Conservation (phyloP, 2,113 vertebrate species). For the Strix aluco region DNA sequence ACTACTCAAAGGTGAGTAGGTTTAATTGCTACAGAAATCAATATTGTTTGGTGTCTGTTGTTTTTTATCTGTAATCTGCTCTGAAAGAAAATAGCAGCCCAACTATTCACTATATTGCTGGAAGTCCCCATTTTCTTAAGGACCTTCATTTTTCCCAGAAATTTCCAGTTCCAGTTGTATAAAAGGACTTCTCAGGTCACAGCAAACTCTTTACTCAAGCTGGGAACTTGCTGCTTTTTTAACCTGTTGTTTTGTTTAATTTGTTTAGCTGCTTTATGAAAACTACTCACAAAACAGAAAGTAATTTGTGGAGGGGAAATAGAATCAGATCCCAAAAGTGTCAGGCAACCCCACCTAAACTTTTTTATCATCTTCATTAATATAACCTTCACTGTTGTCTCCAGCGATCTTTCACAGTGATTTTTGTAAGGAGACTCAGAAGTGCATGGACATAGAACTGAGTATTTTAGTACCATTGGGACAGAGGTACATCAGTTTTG, state of each 20-base stretch:
- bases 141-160: background rate
- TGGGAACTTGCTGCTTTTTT: background rate
- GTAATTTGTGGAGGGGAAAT: background rate
- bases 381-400: background rate
- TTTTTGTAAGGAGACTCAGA: background rate
- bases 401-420: background rate
- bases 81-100: background rate
- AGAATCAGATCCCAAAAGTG: background rate
- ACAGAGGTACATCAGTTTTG: background rate
- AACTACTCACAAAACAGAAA: background rate
- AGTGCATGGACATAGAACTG: background rate
- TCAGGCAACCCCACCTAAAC: background rate
- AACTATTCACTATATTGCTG: background rate
- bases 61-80: slow-evolving; percentile 40
- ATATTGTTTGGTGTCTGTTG: slow-evolving; percentile 6
- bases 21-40: slow-evolving; percentile 49
- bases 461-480: background rate
- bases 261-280: background rate
- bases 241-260: background rate
- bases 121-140: background rate
- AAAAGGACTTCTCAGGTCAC: background rate
- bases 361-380: background rate
- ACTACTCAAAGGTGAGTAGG: slow-evolving; percentile 14
- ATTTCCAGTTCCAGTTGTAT: background rate
- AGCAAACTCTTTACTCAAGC: background rate